Conservation (phyloP, 2,888 invertebrate species). For the Caenorhabditis macrosperma region DNA sequence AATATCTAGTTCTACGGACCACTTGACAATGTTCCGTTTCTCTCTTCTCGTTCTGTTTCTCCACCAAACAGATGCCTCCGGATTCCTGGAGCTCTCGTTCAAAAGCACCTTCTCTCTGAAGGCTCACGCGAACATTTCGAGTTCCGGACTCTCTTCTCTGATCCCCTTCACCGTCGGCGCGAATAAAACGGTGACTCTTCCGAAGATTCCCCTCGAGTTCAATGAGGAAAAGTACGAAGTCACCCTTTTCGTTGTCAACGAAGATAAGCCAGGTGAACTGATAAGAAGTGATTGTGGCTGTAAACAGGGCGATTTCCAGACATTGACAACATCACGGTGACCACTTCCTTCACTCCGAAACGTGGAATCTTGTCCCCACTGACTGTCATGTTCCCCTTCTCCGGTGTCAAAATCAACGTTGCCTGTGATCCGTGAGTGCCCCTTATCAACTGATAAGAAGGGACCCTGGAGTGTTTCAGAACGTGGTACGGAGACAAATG, state of each 20-base stretch:
- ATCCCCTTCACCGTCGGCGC: conserved; percentile 17
- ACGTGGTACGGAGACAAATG: conserved; percentile 39
- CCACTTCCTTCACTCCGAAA: conserved; percentile 11
- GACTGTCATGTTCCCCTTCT: conserved; percentile 41
- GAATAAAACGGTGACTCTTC: conserved; percentile 7
- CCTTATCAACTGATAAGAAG: background rate
- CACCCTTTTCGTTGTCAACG: conserved; percentile 18
- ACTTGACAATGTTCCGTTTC: background rate
- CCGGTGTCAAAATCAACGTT: conserved; percentile 31
- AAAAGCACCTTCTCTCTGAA: conserved; percentile 38
- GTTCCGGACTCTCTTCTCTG: background rate
- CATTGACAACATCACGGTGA: conserved; percentile 33
- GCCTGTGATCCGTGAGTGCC: conserved; percentile 22
- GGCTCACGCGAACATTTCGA: conserved; percentile 12
- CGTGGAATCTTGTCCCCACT: conserved; percentile 27
- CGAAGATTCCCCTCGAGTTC: conserved; percentile 26
- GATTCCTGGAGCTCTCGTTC: conserved; percentile 26
- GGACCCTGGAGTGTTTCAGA: background rate
- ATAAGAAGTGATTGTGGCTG: no score
- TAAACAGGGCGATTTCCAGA: no score
- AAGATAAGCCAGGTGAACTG: conserved; percentile 19
- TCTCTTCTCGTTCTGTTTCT: background rate
- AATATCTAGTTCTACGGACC: no score
- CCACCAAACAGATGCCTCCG: background rate
- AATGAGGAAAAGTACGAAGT: background rate